Conservation (phyloP, 2,113 vertebrate species). For the Corvus hawaiiensis region DNA sequence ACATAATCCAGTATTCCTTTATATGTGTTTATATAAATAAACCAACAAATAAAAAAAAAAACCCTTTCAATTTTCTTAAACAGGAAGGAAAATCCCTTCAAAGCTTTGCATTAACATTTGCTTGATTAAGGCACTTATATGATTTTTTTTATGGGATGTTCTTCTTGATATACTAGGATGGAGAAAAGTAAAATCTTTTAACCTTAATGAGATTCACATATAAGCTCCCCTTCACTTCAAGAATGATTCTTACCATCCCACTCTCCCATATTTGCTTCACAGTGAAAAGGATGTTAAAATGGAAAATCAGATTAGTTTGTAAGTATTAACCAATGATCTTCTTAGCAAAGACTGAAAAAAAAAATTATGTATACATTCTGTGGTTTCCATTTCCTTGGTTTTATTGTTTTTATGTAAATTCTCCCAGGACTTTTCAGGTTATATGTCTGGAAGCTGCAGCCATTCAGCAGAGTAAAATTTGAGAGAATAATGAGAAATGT, state of each 20-base stretch:
- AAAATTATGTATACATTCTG: constrained; percentile 51
- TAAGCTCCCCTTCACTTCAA: constrained; percentile 47
- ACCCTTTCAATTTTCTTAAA: neutral
- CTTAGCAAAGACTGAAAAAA: constrained; percentile 48
- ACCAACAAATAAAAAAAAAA: neutral
- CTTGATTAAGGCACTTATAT: neutral
- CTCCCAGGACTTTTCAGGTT: constrained; percentile 76
- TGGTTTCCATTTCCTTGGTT: constrained; percentile 71
- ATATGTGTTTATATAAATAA: neutral
- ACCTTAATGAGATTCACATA: constrained; percentile 68
- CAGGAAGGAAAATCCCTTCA: neutral
- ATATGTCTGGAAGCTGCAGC: constrained; percentile 75
- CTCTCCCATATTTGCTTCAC: constrained; percentile 29
- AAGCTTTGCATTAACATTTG: neutral
- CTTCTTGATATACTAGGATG: constrained; percentile 31
- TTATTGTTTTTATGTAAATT: constrained; percentile 74
- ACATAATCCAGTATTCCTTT: neutral
- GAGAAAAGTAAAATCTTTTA: constrained; percentile 12
- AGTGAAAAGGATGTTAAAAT: constrained; percentile 55
- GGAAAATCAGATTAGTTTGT: constrained; percentile 57
- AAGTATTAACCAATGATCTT: constrained; percentile 46
- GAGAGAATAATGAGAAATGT: constrained; percentile 78
- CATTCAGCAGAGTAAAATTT: constrained; percentile 66
- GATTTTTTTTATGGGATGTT: neutral
- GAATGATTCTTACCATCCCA: constrained; percentile 28